Base-by-base conservation (phyloP, 2,888 invertebrate genomes). In the Orgyia antiqua region DNA sequence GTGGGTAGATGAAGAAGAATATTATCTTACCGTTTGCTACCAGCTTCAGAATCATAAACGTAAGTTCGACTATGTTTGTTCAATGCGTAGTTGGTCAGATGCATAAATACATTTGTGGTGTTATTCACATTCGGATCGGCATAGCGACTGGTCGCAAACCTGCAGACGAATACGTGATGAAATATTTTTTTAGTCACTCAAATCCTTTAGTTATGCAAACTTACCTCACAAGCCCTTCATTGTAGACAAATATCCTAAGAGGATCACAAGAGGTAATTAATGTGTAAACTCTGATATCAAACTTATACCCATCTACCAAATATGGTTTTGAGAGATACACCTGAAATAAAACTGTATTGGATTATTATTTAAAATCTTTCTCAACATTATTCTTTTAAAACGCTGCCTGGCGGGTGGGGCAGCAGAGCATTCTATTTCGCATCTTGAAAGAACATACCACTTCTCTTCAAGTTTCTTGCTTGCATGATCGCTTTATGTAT, bases 251-350 rank as follows among this genome's bases (percentile, higher is more conserved):
- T 45, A 97, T 91, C 47, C 96, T 88, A 21, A 97, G 86, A 1
- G 97, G 97, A 75, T 96, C 95, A 65, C 96, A 95, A 0, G 95
- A 95, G 0, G 97, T 96, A 39, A 97, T 93, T 13, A 97, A 83
- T 0, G 93, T 92, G 69, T 97, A 97, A 7, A 97, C 91, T 39
- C 97, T 88, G 35, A 97, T 88, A 73, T 97, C 97, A 71, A 97
- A 97, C 82, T 97, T 97, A 70, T 93, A 96, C 1, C 96, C 95
- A 68, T 97, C 96, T 10, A 97, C 93, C 25, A 97, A 87, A 45
- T 93, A 93, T 0, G 97, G 97, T 89, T 94, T 86, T 5, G 87
- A 66, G 20, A 87, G 57, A 49, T 87, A 87, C 10, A 86, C 80
- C 84, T 87, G 52, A 32, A 73, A 74, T n/a, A n/a, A n/a, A n/a